Conservation (phyloP, 2,797 vertebrate species). For the Bovichtus diacanthus region DNA sequence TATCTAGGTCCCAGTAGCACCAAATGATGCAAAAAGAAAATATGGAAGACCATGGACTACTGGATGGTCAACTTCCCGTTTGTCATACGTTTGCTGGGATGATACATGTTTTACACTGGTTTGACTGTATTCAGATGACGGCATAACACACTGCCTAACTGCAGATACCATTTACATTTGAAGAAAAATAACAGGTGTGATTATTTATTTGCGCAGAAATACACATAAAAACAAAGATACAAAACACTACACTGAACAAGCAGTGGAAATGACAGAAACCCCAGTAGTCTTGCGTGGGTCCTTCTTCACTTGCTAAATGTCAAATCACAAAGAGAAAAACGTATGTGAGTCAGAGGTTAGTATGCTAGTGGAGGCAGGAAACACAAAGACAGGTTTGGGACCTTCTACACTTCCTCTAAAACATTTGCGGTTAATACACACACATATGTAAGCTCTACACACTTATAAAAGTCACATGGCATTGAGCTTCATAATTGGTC, state of each 20-base stretch:
- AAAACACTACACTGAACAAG: background rate
- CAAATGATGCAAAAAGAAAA: slow-evolving; percentile 4
- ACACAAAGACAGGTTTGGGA: too few relatives aligned
- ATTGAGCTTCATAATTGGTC: background rate
- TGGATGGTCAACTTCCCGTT: slow-evolving; percentile 1
- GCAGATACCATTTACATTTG: slow-evolving; percentile 58
- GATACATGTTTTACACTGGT: slow-evolving; percentile 11
- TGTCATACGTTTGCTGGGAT: slow-evolving; percentile 2
- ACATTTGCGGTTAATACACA: background rate
- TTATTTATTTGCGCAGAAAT: slow-evolving; percentile 21
- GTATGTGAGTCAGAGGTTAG: background rate
- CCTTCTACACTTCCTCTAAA: rapidly evolving
- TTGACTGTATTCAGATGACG: slow-evolving; percentile 2
- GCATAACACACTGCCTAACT: slow-evolving; percentile 49
- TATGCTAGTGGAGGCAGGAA: too few relatives aligned
- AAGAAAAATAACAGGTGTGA: slow-evolving; percentile 1
- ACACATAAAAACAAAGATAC: background rate
- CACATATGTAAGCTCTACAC: background rate
- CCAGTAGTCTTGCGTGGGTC: background rate
- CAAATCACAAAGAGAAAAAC: background rate
- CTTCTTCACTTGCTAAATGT: background rate
- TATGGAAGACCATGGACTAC: background rate
- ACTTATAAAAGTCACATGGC: background rate
- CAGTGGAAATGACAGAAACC: background rate
- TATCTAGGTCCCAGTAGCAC: background rate